A percentile compares a stretch with the other conserved stretches of the same genome.
These are phyloP conservation scores for Drosophila pandora DNA, from an alignment of 1,140 invertebrate species.

Conservation along the genomic window DNA sequence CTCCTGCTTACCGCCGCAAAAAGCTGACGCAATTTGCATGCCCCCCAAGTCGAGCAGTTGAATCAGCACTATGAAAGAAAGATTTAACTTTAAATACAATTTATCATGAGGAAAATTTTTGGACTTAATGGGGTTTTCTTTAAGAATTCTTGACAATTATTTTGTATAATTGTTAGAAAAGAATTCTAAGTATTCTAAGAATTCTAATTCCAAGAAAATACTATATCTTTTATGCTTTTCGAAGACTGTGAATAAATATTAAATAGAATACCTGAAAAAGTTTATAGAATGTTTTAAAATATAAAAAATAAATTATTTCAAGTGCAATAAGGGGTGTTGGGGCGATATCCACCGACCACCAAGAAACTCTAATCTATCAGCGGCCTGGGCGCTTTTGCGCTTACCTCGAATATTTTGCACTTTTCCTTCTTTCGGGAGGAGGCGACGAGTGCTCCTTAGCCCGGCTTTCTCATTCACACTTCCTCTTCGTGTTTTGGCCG, in stretches of 20 bases:
- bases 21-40: constrained; percentile 70
- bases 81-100: constrained; percentile 1
- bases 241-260: too few species aligned
- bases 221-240: too few species aligned
- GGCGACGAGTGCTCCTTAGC: constrained; percentile 22
- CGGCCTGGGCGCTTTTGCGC: constrained; percentile 41
- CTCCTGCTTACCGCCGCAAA: constrained; percentile 13
- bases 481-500: constrained; percentile 54
- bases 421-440: constrained; percentile 25
- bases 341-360: constrained; percentile 24
- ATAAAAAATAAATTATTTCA: neutral
- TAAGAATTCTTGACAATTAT: neutral
- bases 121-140: neutral
- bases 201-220: too few species aligned
- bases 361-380: constrained; percentile 75
- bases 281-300: too few species aligned
- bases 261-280: too few species aligned
- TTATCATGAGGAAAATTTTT: neutral
- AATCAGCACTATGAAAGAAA: constrained; percentile 10
- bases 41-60: constrained; percentile 2
- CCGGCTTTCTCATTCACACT: constrained; percentile 59
- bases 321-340: constrained; percentile 9
- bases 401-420: constrained; percentile 60
- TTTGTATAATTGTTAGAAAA: neutral
- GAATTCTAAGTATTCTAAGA: too few species aligned